Evolutionary conservation across 2,888 invertebrate genomes (phyloP).

Genomic region (Andrena bicolor): DNA sequence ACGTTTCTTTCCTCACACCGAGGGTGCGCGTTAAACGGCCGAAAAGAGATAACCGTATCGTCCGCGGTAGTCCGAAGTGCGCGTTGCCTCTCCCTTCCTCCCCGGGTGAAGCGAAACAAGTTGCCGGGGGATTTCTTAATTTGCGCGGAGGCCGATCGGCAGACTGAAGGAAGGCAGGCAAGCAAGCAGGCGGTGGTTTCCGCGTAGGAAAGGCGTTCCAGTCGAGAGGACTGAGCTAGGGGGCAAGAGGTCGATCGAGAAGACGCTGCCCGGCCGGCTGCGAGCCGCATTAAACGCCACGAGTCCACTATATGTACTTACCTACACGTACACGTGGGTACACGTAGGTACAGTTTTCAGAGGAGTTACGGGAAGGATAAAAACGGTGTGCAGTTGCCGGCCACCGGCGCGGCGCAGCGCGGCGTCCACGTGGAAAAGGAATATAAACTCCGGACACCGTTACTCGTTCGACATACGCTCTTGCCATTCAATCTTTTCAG

Average conservation of each 20-base stretch:
- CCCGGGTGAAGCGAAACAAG: not conserved
- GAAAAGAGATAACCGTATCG: not conserved
- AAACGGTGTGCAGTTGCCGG: conserved; percentile 23
- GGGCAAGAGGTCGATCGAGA: conserved; percentile 52
- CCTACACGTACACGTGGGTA: conserved; percentile 1
- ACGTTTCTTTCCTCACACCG: no score
- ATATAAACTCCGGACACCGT: conserved; percentile 68
- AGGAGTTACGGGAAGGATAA: not conserved
- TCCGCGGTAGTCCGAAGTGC: no score
- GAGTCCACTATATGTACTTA: not conserved
- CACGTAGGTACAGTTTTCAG: conserved; percentile 7
- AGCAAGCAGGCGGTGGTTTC: conserved; percentile 26
- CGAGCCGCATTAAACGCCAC: conserved; percentile 23
- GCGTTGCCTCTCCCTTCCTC: no score
- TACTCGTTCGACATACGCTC: conserved; percentile 72
- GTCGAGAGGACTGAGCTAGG: conserved; percentile 44
- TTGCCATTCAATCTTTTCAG: conserved; percentile 62
- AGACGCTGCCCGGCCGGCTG: conserved; percentile 30
- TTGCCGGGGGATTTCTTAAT: conserved; percentile 20
- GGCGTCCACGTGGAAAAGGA: conserved; percentile 68
- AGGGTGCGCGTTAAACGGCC: no score
- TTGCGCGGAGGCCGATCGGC: not conserved
- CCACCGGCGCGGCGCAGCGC: conserved; percentile 12
- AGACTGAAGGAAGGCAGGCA: not conserved
- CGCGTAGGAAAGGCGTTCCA: conserved; percentile 44